Evolutionary conservation across 64 coral and sea anemone genomes (phyloP).

Genomic region (Montipora foliosa): DNA sequence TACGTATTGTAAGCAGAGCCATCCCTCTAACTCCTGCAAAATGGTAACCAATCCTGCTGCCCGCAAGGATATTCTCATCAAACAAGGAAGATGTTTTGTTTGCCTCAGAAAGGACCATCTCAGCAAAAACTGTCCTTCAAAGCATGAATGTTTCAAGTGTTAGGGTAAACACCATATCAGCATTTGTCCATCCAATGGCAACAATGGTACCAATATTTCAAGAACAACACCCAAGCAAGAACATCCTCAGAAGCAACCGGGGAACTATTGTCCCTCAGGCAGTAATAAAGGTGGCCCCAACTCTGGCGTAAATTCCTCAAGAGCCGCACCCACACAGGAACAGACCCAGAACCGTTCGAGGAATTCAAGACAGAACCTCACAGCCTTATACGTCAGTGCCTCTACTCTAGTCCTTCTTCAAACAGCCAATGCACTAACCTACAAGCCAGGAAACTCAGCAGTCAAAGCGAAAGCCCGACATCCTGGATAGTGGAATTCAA

Average conservation of each 20-base stretch:
- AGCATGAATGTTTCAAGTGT: slow-evolving; percentile 50
- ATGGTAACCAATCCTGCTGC: no score
- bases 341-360: neutral
- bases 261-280: neutral
- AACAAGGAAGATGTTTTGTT: slow-evolving; percentile 46
- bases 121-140: slow-evolving; percentile 33
- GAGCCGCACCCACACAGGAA: neutral
- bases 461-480: slow-evolving; percentile 31
- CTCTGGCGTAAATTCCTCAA: neutral
- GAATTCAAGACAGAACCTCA: neutral
- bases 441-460: neutral
- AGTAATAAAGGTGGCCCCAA: neutral
- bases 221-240: neutral
- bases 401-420: slow-evolving; percentile 57
- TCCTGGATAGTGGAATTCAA: slow-evolving; percentile 61
- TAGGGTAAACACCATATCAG: slow-evolving; percentile 40
- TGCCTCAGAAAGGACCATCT: slow-evolving; percentile 58
- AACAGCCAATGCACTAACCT: slow-evolving; percentile 53
- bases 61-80: no score
- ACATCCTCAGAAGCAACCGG: neutral
- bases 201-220: neutral
- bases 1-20: no score
- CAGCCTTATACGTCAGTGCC: slow-evolving; percentile 32
- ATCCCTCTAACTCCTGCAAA: no score
- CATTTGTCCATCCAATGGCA: slow-evolving; percentile 17